Conservation (phyloP, 2,797 vertebrate species). For the Cuniculus paca region DNA sequence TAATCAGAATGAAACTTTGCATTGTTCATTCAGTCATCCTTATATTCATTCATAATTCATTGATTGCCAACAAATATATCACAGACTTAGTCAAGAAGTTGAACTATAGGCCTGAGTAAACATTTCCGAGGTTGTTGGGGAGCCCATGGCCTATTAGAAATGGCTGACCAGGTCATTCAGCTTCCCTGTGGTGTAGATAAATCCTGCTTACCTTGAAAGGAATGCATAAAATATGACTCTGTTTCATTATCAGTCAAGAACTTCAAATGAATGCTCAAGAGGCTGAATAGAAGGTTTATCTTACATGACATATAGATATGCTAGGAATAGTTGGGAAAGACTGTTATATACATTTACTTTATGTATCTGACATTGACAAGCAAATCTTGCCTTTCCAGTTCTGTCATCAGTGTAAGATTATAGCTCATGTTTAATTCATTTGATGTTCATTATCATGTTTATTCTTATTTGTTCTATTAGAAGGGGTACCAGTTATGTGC, state of each 20-base stretch:
- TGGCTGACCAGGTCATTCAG: not conserved
- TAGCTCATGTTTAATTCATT: not conserved
- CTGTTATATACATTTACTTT: not conserved
- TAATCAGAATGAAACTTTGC: not conserved
- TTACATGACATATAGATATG: not conserved
- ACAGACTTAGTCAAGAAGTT: not conserved
- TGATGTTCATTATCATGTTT: not conserved
- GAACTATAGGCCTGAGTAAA: not conserved
- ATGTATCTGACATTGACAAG: not conserved
- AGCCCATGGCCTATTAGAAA: not conserved
- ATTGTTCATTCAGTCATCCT: not conserved
- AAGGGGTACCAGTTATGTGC: not conserved
- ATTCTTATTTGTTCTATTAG: not conserved
- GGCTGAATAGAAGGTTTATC: not conserved
- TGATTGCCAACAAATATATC: not conserved
- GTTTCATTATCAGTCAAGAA: not conserved
- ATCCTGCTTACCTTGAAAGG: not conserved
- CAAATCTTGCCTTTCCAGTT: not conserved
- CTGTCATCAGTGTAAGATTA: not conserved
- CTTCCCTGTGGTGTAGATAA: not conserved
- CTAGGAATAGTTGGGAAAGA: not conserved
- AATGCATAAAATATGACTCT: not conserved
- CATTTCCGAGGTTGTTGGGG: not conserved
- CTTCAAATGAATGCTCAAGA: not conserved
- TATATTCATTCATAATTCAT: not conserved